Conservation (phyloP, 2,888 invertebrate genomes). For the Melipona bicolor region DNA sequence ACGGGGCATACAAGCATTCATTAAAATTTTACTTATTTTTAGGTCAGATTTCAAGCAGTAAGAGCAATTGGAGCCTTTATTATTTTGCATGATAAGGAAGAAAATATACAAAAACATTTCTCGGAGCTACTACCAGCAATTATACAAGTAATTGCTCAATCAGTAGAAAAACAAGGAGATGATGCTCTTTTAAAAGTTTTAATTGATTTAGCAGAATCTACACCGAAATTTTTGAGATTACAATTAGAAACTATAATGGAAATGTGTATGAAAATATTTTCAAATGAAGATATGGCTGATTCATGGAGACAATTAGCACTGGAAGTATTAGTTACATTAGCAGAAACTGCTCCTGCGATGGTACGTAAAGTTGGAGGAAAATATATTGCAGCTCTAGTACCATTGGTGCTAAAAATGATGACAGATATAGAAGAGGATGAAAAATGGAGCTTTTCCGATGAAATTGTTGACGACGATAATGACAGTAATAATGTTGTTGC, state of each 20-base stretch:
- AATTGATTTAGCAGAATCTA: conserved; percentile 96
- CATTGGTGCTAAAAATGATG: conserved; percentile 96
- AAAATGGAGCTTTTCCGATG: conserved; percentile 94
- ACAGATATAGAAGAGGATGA: conserved; percentile 97
- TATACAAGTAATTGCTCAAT: conserved; percentile 91
- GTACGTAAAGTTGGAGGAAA: conserved; percentile 95
- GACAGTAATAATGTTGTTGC: conserved; percentile 98
- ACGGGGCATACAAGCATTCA: conserved; percentile 85
- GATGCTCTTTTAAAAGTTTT: conserved; percentile 96
- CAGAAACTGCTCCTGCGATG: conserved; percentile 98
- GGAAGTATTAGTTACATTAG: conserved; percentile 93
- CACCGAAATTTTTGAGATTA: conserved; percentile 95
- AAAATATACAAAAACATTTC: conserved; percentile 95
- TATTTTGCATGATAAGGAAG: conserved; percentile 96
- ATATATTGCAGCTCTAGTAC: conserved; percentile 92
- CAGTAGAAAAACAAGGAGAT: conserved; percentile 93
- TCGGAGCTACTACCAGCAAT: conserved; percentile 92
- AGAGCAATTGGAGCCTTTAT: conserved; percentile 95
- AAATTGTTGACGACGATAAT: conserved; percentile 95
- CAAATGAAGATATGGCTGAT: conserved; percentile 87
- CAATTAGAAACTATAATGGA: conserved; percentile 94
- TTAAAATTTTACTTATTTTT: conserved; percentile 14
- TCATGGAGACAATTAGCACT: conserved; percentile 95
- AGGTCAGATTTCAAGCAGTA: conserved; percentile 92
- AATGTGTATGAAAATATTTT: conserved; percentile 92